These are phyloP conservation scores for Coregonus clupeaformis DNA, from an alignment of 2,113 vertebrate genomes.

Conservation along the genomic window DNA sequence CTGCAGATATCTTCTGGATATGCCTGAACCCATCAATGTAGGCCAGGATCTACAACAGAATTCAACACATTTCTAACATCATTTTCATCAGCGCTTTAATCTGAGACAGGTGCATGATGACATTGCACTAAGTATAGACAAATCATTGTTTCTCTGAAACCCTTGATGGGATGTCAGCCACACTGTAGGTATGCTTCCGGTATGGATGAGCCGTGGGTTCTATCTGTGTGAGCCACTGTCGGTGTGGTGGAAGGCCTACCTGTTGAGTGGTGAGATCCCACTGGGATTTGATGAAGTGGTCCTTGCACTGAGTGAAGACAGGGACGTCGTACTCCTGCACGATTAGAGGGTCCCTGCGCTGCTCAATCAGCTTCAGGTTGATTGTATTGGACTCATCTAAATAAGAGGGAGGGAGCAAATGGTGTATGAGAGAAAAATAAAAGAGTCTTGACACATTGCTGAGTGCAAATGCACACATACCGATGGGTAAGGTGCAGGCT, in stretches of 20 bases:
- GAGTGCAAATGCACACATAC: slow-evolving; percentile 55
- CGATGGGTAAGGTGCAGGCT: slow-evolving; percentile 92
- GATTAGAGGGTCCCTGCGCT: slow-evolving; percentile 84
- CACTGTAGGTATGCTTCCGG: too few species aligned
- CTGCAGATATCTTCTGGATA: slow-evolving; percentile 94
- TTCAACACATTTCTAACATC: background rate
- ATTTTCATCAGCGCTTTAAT: background rate
- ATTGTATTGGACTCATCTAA: slow-evolving; percentile 95
- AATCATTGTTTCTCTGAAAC: too few species aligned
- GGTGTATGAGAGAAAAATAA: background rate
- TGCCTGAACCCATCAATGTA: slow-evolving; percentile 96
- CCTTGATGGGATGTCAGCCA: too few species aligned
- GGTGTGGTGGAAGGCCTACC: slow-evolving; percentile 59
- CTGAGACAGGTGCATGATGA: too few species aligned
- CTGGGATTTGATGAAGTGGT: slow-evolving; percentile 89
- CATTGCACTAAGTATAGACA: too few species aligned
- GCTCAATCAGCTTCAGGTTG: slow-evolving; percentile 91
- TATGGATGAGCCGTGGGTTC: too few species aligned
- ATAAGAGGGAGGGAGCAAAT: slow-evolving; percentile 4
- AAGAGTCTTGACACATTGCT: background rate
- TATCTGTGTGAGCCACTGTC: too few species aligned
- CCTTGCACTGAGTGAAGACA: slow-evolving; percentile 92
- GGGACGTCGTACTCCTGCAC: slow-evolving; percentile 96
- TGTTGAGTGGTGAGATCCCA: slow-evolving; percentile 99
- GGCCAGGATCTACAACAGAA: slow-evolving; percentile 82